These are phyloP conservation scores for Paramormyrops kingsleyae DNA, from an alignment of 2,113 vertebrate genomes.

Conservation along the genomic window DNA sequence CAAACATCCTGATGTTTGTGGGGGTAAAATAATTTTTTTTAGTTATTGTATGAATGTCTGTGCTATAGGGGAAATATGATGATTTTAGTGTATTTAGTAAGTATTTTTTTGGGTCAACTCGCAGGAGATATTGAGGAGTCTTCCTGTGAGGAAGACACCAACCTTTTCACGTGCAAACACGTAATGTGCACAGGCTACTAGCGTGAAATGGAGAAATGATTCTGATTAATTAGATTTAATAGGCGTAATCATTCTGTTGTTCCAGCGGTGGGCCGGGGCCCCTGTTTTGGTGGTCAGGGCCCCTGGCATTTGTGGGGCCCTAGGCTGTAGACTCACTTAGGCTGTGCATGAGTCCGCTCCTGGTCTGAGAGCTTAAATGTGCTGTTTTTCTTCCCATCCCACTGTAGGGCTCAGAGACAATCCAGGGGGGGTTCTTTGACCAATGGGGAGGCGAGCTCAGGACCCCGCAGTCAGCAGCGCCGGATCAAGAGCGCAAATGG, in stretches of 20 bases:
- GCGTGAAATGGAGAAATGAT: not conserved
- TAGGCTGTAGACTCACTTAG: not conserved
- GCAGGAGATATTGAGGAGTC: not conserved
- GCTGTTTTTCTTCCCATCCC: constrained; percentile 17
- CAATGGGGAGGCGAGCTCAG: constrained; percentile 52
- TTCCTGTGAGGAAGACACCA: too few species aligned
- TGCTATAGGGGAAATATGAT: constrained; percentile 32
- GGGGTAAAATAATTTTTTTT: constrained; percentile 32
- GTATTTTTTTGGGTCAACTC: not conserved
- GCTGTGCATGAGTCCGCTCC: not conserved
- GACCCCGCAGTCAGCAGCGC: constrained; percentile 45
- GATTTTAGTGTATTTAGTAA: constrained; percentile 31
- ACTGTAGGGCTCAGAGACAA: constrained; percentile 61
- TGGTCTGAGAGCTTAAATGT: not conserved
- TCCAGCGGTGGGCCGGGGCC: not conserved
- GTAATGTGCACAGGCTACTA: not conserved
- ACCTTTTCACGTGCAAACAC: not conserved
- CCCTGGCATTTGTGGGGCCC: not conserved
- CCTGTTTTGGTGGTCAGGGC: not conserved
- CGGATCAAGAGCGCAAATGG: constrained; percentile 49
- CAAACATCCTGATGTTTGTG: constrained; percentile 27
- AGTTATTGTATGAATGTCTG: constrained; percentile 28
- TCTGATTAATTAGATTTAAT: not conserved
- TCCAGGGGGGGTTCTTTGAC: constrained; percentile 51
- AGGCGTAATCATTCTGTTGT: not conserved